A percentile compares a stretch with the other conserved stretches of the same genome.
Evolutionary conservation across 2,888 invertebrate species (phyloP).

Genomic region (Isoperla grammatica): DNA sequence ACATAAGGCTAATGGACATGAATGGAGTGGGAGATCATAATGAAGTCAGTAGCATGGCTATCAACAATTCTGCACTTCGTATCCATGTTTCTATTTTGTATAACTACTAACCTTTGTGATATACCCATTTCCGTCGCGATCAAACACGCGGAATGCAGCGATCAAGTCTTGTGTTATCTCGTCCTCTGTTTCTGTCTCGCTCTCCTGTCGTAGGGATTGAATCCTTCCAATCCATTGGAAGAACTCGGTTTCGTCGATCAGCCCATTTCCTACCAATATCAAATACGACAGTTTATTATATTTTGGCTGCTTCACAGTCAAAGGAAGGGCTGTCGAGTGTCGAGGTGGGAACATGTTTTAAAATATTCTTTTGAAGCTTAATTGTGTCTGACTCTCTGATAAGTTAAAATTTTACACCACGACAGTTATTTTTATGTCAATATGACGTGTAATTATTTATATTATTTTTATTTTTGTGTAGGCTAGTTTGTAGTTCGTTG

Average conservation of each 20-base stretch:
- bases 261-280: slow-evolving; percentile 65
- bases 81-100: too few species aligned
- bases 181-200: slow-evolving; percentile 50
- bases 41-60: too few species aligned
- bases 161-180: slow-evolving; percentile 72
- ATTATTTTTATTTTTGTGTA: too few species aligned
- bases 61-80: too few species aligned
- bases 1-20: too few species aligned
- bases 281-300: too few species aligned
- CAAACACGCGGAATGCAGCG: slow-evolving; percentile 86
- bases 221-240: slow-evolving; percentile 71
- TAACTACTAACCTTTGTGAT: slow-evolving; percentile 56
- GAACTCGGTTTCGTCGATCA: slow-evolving; percentile 73
- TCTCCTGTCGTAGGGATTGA: slow-evolving; percentile 57
- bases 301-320: not conserved
- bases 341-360: too few species aligned
- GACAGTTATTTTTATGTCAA: too few species aligned
- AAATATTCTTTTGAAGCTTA: too few species aligned
- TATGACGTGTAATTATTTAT: too few species aligned
- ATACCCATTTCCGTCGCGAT: slow-evolving; percentile 84
- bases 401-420: not conserved
- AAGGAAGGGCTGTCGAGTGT: not conserved
- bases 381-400: not conserved
- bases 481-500: too few species aligned
- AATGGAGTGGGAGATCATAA: too few species aligned